Evolutionary conservation across 2,797 vertebrate genomes (phyloP), one percentile per base, ranked within the genome.

Genomic region (Remorina albescens): DNA sequence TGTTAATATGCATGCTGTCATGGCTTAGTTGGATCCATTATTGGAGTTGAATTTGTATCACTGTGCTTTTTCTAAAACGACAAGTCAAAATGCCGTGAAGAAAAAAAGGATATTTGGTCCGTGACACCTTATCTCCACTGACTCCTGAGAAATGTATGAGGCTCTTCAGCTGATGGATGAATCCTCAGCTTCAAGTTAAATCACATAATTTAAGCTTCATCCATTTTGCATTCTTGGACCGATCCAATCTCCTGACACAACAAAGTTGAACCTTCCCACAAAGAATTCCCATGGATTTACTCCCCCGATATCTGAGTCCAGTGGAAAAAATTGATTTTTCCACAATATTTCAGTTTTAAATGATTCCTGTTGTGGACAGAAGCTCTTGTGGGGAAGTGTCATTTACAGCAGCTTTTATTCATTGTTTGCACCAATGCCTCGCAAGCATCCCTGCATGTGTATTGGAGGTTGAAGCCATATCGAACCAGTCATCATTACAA

Each of bases 401-500:
- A 39, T 73, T 87, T 84, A 81, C 80, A 80, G 78, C 76, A 57
- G 82, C 71, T 79, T 78, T 76, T 60, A 58, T 71, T 74, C 57
- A 82, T 37, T 54, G 76, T 87, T 80, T 78, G 77, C 79, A 63
- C 63, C 54, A 82, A 69, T 71, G 68, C 77, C 86, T 90, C 74
- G 71, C 28, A 28, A 80, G 77, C 51, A n/a, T 81, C 72, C 86
- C 61, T 68, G 76, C 71, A 47, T 87, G 70, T 88, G 83, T 91
- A 81, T 87, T 73, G 61, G 70, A 85, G 85, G 86, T 81, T 84
- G 83, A 92, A 89, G 75, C 86, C 46, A 34, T 91, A 88, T 92
- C 88, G 86, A 89, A 85, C 81, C 69, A 78, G 89, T 88, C 88
- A 88, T 90, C 89, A 88, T 93, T 91, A 89, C 84, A 57, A 86